Evolutionary conservation across 2,888 invertebrate genomes (phyloP).

Genomic region (Zhuqinia jingwanae): DNA sequence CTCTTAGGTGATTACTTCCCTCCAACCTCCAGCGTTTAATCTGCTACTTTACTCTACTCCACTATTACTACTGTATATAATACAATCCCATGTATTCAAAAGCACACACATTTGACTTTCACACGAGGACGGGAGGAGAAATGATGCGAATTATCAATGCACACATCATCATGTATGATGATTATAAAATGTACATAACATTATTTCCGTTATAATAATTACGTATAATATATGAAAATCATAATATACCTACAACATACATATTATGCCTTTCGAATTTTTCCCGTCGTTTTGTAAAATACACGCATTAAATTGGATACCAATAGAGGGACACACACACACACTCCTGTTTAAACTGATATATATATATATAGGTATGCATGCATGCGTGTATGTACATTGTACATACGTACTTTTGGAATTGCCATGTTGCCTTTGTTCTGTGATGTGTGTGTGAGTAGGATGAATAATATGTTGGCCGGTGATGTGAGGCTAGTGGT

Average conservation of each 20-base stretch:
- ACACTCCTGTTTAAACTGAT: too few relatives aligned
- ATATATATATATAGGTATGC: too few relatives aligned
- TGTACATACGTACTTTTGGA: too few relatives aligned
- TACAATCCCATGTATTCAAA: background rate
- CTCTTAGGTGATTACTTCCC: constrained; percentile 26
- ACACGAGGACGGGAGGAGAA: background rate
- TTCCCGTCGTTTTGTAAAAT: background rate
- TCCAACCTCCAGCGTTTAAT: background rate
- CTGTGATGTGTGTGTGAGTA: constrained; percentile 22
- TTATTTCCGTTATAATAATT: background rate
- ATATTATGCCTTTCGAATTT: background rate
- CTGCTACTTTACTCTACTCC: background rate
- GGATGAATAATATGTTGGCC: constrained; percentile 22
- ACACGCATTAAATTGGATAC: background rate
- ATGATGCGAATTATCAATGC: too few relatives aligned
- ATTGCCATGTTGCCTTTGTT: too few relatives aligned
- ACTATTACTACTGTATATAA: background rate
- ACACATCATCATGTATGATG: background rate
- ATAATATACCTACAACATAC: background rate
- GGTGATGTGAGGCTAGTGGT: background rate
- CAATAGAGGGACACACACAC: background rate
- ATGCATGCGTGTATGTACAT: too few relatives aligned
- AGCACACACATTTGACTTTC: background rate
- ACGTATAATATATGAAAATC: background rate
- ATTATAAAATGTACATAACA: background rate